Evolutionary conservation across 1,140 invertebrate species (phyloP), one percentile per base, ranked within the genome.

Genomic region (Eumaeus atala): DNA sequence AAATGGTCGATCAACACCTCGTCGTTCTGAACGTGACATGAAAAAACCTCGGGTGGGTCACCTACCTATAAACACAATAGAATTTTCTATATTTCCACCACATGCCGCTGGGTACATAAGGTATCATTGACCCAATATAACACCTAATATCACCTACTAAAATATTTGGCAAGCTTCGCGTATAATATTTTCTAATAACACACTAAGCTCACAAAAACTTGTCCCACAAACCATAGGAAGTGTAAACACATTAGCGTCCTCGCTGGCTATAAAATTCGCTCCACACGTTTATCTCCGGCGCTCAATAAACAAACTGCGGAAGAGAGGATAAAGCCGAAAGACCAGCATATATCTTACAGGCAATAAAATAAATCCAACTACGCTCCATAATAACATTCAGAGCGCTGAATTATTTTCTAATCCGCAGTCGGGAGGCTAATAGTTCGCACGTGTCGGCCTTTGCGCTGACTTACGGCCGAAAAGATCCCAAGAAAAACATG

Each of bases 351-450:
- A 82, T 85, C 80, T 81, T 68, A 59, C 58, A 50, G 14, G 72
- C 76, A 83, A 84, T 86, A 84, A 86, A 86, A 86, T 86, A 86
- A 84, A 86, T 86, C 83, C 77, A 61, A 56, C 66, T 66, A 64
- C 48, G 66, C 66, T 69, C 79, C 75, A 79, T 84, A 85, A 85
- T 84, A 84, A 83, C 77, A 85, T 83, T 80, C 74, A 70, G 71
- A 72, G 70, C 58, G 74, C 64, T 86, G 80, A 86, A 86, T 86
- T 84, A 86, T 86, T 84, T 84, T 86, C 83, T 86, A 84, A 86
- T 86, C 77, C 78, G 60, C 51, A 59, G 70, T 64, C 70, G 73
- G 71, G 71, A 70, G 74, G 80, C 83, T 84, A 86, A 86, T 86
- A 86, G 80, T 84, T 79, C 64, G 79, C 80, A 86, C 83, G 83